Evolutionary conservation across 2,113 vertebrate species (phyloP).

Genomic region (Silurus meridionalis): DNA sequence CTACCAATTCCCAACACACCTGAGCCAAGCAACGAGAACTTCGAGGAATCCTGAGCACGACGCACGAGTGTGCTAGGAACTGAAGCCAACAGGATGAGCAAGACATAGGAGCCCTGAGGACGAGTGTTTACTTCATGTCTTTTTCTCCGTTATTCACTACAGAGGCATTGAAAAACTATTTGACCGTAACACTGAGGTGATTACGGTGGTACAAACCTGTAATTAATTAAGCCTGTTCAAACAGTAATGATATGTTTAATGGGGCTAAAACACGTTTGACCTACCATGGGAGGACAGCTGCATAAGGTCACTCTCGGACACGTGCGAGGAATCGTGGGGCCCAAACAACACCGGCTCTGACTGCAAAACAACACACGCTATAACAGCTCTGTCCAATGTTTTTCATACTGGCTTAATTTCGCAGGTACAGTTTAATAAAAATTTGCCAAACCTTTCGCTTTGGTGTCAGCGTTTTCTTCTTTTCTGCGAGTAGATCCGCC

Average conservation of each 20-base stretch:
- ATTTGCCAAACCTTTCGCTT: slow-evolving; percentile 69
- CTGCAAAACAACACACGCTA: slow-evolving; percentile 55
- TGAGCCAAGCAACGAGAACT: neutral
- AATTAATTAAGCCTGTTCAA: neutral
- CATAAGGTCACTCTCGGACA: slow-evolving; percentile 59
- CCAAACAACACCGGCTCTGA: slow-evolving; percentile 82
- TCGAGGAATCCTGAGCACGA: neutral
- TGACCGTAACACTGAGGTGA: neutral
- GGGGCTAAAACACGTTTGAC: neutral
- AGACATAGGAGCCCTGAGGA: neutral
- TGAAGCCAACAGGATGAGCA: neutral
- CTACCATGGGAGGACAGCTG: slow-evolving; percentile 69
- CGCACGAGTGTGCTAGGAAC: neutral
- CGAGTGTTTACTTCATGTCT: neutral
- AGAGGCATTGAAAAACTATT: neutral
- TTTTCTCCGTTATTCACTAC: neutral
- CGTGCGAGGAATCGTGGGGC: slow-evolving; percentile 85
- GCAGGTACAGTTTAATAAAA: too few relatives aligned
- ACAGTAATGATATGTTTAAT: neutral
- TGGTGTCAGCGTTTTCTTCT: slow-evolving; percentile 66
- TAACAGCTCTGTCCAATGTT: neutral
- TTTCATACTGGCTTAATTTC: neutral
- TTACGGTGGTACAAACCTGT: neutral
- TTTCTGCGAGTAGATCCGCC: slow-evolving; percentile 69
- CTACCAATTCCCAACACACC: neutral